Conservation (phyloP, 2,888 invertebrate species). For the Galeopsomyia nigrocyanea region DNA sequence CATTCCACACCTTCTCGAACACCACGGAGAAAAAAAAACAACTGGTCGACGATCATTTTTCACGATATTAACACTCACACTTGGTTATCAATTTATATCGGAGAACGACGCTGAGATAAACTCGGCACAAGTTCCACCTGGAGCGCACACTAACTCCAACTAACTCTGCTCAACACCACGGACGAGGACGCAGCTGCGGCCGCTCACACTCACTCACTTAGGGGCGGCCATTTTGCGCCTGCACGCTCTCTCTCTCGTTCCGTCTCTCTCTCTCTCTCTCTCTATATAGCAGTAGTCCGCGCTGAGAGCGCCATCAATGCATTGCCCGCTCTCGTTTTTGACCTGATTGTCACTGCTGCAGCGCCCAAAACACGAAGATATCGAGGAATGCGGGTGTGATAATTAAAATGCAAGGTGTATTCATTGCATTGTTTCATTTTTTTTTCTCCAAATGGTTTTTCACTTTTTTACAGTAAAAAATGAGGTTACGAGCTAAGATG, state of each 20-base stretch:
- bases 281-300: constrained; percentile 60
- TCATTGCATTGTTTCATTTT: constrained; percentile 9
- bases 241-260: constrained; percentile 14
- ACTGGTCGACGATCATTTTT: background rate
- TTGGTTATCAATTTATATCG: no score
- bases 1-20: constrained; percentile 32
- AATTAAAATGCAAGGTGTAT: background rate
- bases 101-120: no score
- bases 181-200: background rate
- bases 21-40: background rate
- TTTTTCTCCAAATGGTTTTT: constrained; percentile 6
- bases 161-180: no score
- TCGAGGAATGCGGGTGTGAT: background rate
- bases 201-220: constrained; percentile 8
- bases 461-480: constrained; percentile 18
- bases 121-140: no score
- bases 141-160: no score
- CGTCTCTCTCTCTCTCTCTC: constrained; percentile 43
- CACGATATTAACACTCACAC: no score
- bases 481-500: background rate
- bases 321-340: background rate
- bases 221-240: constrained; percentile 18
- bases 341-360: no score
- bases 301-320: constrained; percentile 5
- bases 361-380: no score